Evolutionary conservation across 2,797 vertebrate species (phyloP).

Genomic region (Meda fulgida): DNA sequence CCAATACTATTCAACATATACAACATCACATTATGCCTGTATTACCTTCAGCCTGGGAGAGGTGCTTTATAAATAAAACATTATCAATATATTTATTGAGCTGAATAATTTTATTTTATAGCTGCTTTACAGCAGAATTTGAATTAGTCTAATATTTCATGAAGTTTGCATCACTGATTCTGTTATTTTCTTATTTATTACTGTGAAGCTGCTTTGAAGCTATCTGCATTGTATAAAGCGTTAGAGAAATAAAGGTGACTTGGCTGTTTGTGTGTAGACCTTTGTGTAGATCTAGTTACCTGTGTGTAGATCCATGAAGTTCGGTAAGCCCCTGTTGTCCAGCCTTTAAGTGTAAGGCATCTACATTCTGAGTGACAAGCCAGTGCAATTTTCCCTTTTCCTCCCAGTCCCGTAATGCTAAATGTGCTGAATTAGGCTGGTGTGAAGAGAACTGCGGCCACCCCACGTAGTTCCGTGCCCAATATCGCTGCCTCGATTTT

Average conservation of each 20-base stretch:
- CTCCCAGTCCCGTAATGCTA: constrained; percentile 85
- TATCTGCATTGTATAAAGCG: not conserved
- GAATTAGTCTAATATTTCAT: not conserved
- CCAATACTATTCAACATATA: not conserved
- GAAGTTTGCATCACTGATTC: not conserved
- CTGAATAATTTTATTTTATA: not conserved
- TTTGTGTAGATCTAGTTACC: constrained; percentile 74
- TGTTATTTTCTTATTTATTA: not conserved
- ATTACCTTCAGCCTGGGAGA: not conserved
- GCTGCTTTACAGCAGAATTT: not conserved
- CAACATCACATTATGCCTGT: no score
- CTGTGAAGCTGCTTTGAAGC: not conserved
- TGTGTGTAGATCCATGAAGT: constrained; percentile 91
- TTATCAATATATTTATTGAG: not conserved
- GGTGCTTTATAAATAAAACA: not conserved
- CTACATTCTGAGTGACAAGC: constrained; percentile 97
- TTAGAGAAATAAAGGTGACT: not conserved
- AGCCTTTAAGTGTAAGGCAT: constrained; percentile 90
- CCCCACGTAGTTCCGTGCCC: constrained; percentile 96
- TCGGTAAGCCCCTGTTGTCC: constrained; percentile 88
- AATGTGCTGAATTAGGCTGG: constrained; percentile 87
- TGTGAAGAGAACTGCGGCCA: constrained; percentile 93
- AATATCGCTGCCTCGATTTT: constrained; percentile 89
- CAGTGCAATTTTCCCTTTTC: constrained; percentile 86
- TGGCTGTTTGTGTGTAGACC: not conserved